Evolutionary conservation across 2,888 invertebrate species (phyloP).

Genomic region (Sipha maydis): DNA sequence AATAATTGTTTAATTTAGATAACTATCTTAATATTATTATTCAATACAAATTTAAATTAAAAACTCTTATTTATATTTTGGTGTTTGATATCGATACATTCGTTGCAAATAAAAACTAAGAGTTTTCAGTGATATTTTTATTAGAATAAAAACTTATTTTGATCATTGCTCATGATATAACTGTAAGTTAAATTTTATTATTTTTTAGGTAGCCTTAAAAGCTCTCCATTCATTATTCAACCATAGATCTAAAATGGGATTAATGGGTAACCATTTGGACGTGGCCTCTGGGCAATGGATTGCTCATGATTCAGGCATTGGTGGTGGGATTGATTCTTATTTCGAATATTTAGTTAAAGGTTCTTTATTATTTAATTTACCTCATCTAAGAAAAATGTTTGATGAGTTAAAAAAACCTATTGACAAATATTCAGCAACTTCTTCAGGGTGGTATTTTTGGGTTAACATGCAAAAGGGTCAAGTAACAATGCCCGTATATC

Average conservation of each 20-base stretch:
- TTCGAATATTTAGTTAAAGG: conserved; percentile 99
- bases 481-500: conserved; percentile 96
- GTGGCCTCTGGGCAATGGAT: conserved; percentile 96
- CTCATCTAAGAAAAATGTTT: conserved; percentile 92
- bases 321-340: conserved; percentile 95
- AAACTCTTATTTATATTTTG: too few species aligned
- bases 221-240: conserved; percentile 76
- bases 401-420: conserved; percentile 80
- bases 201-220: conserved; percentile 82
- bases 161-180: not conserved
- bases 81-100: not conserved
- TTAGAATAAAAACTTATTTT: not conserved
- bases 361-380: conserved; percentile 86
- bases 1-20: too few species aligned
- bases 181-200: conserved; percentile 24
- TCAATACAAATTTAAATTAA: too few species aligned
- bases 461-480: conserved; percentile 97
- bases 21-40: too few species aligned
- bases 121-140: not conserved
- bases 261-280: conserved; percentile 97
- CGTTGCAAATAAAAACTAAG: not conserved
- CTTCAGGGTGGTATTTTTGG: conserved; percentile 99
- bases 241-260: conserved; percentile 72
- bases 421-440: conserved; percentile 81
- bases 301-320: conserved; percentile 97